Evolutionary conservation across 2,888 invertebrate genomes (phyloP), one percentile per base, ranked within the genome.

Genomic region (Emesis furor): DNA sequence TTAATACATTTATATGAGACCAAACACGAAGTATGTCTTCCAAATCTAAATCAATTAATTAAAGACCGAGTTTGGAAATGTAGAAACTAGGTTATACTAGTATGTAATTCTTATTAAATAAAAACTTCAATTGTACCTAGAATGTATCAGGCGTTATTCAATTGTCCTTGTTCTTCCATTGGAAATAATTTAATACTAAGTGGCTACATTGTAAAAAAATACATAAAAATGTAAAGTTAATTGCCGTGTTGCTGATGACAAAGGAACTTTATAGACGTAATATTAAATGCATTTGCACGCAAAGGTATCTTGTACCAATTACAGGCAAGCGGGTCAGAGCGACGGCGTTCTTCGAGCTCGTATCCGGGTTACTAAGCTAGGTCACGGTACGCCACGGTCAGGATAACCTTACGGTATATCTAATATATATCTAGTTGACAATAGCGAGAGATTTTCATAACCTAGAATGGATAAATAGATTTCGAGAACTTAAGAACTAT

Each of bases 291-390:
- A 37, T 32, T 37, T 46, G 37, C 51, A 59, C 30, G 46, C 8
- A 14, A 37, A 76, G 68, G 46, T 68, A 65, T 69, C 65, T 42
- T 42, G 30, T 55, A 69, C n/a, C 51, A 24, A 55, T 68, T 37
- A 35, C 55, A 59, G 79, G 78, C 76, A 77, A 86, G 85, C 75
- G 51, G 82, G 80, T 84, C 82, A 79, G 76, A 78, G 75, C 78
- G 79, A 62, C 81, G 78, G 76, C 74, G 76, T 83, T 86, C 82
- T 72, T 73, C 83, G 81, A 82, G 85, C 85, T 71, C 82, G 77
- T 88, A 95, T 92, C 92, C 93, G 90, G 95, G 96, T 95, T 95
- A 95, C 91, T 92, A 90, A 94, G 93, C 88, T 92, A 92, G 94
- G 95, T 93, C 94, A 91, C 88, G 84, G 87, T 89, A 84, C 91